A percentile compares a stretch with the other conserved stretches of the same genome.
Conservation (phyloP, 92 coral and sea anemone genomes). For the Parazoanthus darwini region DNA sequence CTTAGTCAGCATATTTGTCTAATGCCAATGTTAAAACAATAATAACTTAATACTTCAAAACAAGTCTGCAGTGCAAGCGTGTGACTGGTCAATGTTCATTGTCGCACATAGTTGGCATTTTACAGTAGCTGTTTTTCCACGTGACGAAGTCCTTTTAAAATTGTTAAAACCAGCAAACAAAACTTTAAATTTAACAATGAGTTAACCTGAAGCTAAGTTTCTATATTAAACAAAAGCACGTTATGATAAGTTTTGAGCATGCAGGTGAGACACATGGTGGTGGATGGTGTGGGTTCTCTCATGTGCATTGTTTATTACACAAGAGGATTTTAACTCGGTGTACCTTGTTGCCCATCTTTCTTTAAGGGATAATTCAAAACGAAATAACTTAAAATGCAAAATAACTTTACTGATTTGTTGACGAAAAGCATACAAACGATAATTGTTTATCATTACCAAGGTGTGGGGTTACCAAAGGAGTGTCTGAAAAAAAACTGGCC, state of each 20-base stretch:
- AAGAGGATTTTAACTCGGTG: background rate
- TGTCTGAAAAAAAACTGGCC: background rate
- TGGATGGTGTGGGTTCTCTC: background rate
- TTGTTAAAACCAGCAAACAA: background rate
- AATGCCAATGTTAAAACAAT: background rate
- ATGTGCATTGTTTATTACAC: background rate
- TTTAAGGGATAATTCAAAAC: background rate
- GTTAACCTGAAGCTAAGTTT: background rate
- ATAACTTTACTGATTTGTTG: background rate
- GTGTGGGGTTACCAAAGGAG: background rate
- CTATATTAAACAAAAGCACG: background rate
- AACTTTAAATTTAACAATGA: background rate
- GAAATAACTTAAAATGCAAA: too few relatives aligned
- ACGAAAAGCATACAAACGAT: background rate
- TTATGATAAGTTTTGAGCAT: background rate
- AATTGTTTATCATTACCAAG: background rate
- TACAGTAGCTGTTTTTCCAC: background rate
- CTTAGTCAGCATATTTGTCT: too few relatives aligned
- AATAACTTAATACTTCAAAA: background rate
- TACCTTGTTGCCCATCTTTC: slow-evolving; percentile 1
- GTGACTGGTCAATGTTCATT: background rate
- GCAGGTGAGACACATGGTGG: background rate
- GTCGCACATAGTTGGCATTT: background rate
- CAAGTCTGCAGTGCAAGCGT: background rate
- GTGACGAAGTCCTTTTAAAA: background rate